Base-by-base conservation (phyloP, 2,888 invertebrate species). In the Strigamia maritima region DNA sequence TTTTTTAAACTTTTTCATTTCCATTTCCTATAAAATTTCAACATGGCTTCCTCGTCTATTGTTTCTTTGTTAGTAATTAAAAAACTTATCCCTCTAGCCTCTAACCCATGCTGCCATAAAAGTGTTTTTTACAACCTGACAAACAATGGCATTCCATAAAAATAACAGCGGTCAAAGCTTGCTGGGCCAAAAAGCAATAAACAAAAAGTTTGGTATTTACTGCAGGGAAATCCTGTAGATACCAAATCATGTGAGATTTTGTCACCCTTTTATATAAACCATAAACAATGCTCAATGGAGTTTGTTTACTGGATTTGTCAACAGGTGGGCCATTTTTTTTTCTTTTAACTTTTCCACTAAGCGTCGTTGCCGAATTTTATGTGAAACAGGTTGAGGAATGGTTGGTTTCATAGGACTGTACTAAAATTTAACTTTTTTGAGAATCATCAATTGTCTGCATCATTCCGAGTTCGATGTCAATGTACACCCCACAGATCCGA, bases 121-220 rank as follows among this genome's bases (percentile, higher is more conserved):
- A 60, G 60, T 19, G 10, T 31, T 31, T n/a, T 60, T 60, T 60
- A 60, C 24, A 60, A 22, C 60, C 60, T 19, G 19, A 60, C 60
- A 60, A 60, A 60, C 60, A 60, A 60, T 60, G 60, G 60, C 60
- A 60, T 60, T 60, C 19, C 60, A 60, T 60, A 10, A 60, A 60
- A 60, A 60, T 60, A 60, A 19, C n/a, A n/a, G 60, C 60, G 24
- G 22, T 10, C 10, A 24, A n/a, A 60, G 60, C 60, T 22, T 24
- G 24, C 60, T 10, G 2, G 60, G 60, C 22, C 60, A 60, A 60
- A 60, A 19, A 22, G 60, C 60, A 60, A 60, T 60, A 60, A 60
- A 60, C 60, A 60, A 60, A 60, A 60, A 19, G 8, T 19, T 60
- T 19, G 60, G 24, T 60, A 60, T 60, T 60, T 60, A 60, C 60